Percentiles rank a stretch among this genome's conserved stretches.
These are phyloP conservation scores for Canis aureus DNA, from an alignment of 2,113 vertebrate genomes.

Conservation along the genomic window DNA sequence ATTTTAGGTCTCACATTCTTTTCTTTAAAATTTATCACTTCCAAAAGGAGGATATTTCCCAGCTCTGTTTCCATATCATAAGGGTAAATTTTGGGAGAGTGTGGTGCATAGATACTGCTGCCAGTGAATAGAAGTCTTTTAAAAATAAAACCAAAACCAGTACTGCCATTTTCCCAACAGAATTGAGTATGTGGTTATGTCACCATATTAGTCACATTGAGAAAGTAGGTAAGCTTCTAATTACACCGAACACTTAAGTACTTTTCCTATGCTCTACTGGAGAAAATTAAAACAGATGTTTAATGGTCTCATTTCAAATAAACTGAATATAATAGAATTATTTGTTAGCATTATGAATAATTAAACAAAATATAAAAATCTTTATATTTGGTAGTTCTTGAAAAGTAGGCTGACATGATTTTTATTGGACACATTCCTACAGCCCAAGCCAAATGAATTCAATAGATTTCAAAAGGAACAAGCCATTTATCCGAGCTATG, in stretches of 20 bases:
- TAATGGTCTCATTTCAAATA: not conserved
- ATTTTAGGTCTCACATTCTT: not conserved
- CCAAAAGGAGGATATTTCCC: conserved; percentile 83
- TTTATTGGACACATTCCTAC: conserved; percentile 88
- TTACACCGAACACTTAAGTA: not conserved
- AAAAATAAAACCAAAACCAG: not conserved
- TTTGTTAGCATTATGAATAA: not conserved
- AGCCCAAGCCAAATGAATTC: conserved; percentile 85
- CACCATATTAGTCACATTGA: not conserved
- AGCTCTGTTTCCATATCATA: conserved; percentile 84
- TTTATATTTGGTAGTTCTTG: not conserved
- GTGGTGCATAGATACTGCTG: conserved; percentile 89
- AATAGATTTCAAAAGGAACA: conserved; percentile 78
- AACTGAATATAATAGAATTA: not conserved
- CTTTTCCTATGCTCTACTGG: not conserved
- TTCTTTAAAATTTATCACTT: not conserved
- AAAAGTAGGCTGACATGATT: conserved; percentile 66
- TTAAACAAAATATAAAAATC: conserved; percentile 9
- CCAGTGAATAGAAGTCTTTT: conserved; percentile 73
- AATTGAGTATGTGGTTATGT: not conserved
- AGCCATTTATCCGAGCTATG: conserved; percentile 79
- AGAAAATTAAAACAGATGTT: not conserved
- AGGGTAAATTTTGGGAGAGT: conserved; percentile 83
- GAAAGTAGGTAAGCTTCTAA: not conserved
- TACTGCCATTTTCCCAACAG: not conserved